These are phyloP conservation scores for Tyrophagus putrescentiae DNA, from an alignment of 1,140 invertebrate genomes.

Conservation along the genomic window DNA sequence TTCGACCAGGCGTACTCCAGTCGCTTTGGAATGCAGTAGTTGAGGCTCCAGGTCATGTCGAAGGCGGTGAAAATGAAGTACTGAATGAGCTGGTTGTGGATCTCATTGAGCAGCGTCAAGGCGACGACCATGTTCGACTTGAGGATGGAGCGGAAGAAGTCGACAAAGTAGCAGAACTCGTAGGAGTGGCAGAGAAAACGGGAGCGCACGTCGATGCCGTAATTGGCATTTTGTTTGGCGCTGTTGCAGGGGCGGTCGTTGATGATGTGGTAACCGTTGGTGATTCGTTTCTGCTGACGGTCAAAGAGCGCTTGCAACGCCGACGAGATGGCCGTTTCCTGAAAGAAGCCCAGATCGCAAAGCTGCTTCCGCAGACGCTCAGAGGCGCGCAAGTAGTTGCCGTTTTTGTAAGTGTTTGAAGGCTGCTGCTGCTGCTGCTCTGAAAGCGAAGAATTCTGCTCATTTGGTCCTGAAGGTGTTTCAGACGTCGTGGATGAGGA, in stretches of 20 bases:
- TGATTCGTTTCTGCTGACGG: not conserved
- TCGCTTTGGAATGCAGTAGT: conserved; percentile 62
- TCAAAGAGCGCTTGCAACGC: conserved; percentile 7
- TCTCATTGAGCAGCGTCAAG: conserved; percentile 39
- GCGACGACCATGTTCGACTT: conserved; percentile 33
- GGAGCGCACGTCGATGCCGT: not conserved
- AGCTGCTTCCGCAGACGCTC: not conserved
- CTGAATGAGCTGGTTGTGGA: conserved; percentile 54
- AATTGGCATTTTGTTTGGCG: conserved; percentile 6
- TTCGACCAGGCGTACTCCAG: conserved; percentile 63
- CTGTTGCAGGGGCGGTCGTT: conserved; percentile 4
- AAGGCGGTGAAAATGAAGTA: conserved; percentile 71
- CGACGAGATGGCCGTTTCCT: not conserved
- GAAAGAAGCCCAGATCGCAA: conserved; percentile 8
- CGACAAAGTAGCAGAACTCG: conserved; percentile 18
- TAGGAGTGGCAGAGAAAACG: conserved; percentile 4
- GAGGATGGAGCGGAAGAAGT: conserved; percentile 20
- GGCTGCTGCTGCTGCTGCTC: too few relatives aligned
- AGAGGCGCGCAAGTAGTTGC: not conserved
- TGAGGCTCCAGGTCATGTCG: conserved; percentile 71
- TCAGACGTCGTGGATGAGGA: too few relatives aligned
- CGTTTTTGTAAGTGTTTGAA: too few relatives aligned
- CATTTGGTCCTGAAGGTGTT: too few relatives aligned
- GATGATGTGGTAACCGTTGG: not conserved
- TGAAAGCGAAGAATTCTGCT: too few relatives aligned